These are phyloP conservation scores for Dendrocincla fuliginosa DNA, from an alignment of 2,797 vertebrate species.

Conservation along the genomic window DNA sequence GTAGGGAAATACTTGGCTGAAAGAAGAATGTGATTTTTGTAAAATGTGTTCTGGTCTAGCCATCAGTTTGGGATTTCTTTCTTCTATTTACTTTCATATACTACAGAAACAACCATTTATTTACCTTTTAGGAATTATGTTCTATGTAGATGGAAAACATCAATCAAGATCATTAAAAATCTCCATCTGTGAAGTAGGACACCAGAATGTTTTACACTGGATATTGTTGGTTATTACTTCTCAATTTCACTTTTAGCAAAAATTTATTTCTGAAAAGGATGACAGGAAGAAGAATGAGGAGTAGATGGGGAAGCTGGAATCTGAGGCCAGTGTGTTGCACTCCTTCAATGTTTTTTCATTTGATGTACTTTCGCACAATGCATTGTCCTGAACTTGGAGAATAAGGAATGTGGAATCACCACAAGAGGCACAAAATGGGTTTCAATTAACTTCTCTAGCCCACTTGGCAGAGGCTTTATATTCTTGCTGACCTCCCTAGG, in stretches of 20 bases:
- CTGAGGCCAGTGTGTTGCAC: not conserved
- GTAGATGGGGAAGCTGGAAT: not conserved
- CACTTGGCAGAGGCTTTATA: not conserved
- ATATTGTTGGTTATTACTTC: not conserved
- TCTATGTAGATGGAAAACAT: not conserved
- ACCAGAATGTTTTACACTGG: not conserved
- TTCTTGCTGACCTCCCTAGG: not conserved
- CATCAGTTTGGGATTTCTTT: not conserved
- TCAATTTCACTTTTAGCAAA: conserved; percentile 12
- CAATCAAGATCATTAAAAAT: not conserved
- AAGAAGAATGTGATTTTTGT: not conserved
- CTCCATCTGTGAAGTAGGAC: not conserved
- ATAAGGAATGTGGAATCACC: not conserved
- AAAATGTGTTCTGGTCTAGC: not conserved
- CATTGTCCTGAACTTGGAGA: not conserved
- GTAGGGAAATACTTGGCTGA: not conserved
- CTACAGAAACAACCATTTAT: not conserved
- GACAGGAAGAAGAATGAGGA: not conserved
- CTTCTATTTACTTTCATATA: not conserved
- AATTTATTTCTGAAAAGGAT: not conserved
- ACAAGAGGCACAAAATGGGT: not conserved
- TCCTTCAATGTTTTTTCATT: not conserved
- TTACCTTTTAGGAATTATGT: not conserved
- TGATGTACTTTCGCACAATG: not conserved
- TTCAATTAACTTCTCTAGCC: not conserved